phyloP scores from a whole-genome alignment of 2,888 invertebrate genomes.

The Drosophila longiperda region DNA sequence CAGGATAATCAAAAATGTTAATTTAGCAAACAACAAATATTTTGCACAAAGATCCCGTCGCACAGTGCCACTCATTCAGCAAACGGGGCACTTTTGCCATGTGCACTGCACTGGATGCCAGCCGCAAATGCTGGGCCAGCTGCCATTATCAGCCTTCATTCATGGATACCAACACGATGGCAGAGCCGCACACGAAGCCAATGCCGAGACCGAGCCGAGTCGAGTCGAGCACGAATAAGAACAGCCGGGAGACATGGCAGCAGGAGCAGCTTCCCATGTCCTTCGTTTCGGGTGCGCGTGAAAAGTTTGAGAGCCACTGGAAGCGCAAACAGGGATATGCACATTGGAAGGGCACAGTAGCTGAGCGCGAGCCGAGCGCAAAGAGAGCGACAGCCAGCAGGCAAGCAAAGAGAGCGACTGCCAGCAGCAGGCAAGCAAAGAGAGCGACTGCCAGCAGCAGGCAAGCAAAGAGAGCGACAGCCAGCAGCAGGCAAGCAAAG shows the following conservation, averaged over 20 bases:
- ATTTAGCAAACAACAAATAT: constrained; percentile 47
- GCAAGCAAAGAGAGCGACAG: constrained; percentile 6
- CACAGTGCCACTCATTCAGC: constrained; percentile 35
- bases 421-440: no score
- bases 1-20: constrained; percentile 74
- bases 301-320: constrained; percentile 69
- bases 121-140: constrained; percentile 55
- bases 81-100: constrained; percentile 39
- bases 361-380: constrained; percentile 13
- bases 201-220: constrained; percentile 9
- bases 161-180: constrained; percentile 74
- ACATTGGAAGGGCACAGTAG: constrained; percentile 66
- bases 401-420: constrained; percentile 6
- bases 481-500: no score
- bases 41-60: constrained; percentile 55
- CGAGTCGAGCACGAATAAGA: constrained; percentile 31
- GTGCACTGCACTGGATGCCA: constrained; percentile 55
- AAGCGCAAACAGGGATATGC: constrained; percentile 73
- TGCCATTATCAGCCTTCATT: constrained; percentile 75
- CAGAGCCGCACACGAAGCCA: constrained; percentile 7
- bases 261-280: constrained; percentile 39
- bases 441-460: neutral
- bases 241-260: constrained; percentile 21
- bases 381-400: neutral
- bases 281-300: constrained; percentile 55